Conservation (phyloP, 2,888 invertebrate genomes). For the Diloba caeruleocephala region DNA sequence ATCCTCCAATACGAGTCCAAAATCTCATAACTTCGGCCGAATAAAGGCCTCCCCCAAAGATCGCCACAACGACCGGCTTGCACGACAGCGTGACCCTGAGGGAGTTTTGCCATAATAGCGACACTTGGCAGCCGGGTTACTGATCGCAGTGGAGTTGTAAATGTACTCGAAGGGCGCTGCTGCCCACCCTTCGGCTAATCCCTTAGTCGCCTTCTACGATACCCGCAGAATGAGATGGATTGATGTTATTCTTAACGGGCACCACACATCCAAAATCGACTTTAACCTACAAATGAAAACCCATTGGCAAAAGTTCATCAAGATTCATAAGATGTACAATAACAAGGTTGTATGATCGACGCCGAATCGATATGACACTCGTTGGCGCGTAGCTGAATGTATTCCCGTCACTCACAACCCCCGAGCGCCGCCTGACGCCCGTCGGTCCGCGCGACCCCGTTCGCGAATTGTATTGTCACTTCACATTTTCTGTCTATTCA, state of each 20-base stretch:
- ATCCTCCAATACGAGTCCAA: neutral
- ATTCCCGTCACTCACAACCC: conserved; percentile 49
- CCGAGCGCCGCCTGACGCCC: conserved; percentile 3
- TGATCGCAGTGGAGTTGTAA: too few relatives aligned
- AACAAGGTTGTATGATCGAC: conserved; percentile 30
- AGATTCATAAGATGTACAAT: conserved; percentile 18
- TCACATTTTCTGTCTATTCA: conserved; percentile 54
- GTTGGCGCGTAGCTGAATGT: conserved; percentile 39
- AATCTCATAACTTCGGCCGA: too few relatives aligned
- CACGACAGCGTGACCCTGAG: too few relatives aligned
- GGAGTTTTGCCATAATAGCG: too few relatives aligned
- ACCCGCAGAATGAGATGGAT: too few relatives aligned
- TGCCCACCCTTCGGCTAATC: too few relatives aligned
- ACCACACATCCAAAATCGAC: neutral
- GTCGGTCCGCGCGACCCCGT: conserved; percentile 44
- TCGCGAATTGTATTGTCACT: conserved; percentile 62
- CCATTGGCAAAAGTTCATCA: conserved; percentile 29
- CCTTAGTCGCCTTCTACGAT: too few relatives aligned
- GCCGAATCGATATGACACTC: conserved; percentile 44
- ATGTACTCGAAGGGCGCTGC: too few relatives aligned
- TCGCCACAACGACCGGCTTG: too few relatives aligned
- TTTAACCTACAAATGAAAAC: conserved; percentile 25
- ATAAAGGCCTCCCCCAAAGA: too few relatives aligned
- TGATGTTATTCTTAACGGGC: too few relatives aligned
- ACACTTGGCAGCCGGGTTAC: too few relatives aligned